phyloP scores from a whole-genome alignment of 2,113 vertebrate genomes.

The Vimba vimba region DNA sequence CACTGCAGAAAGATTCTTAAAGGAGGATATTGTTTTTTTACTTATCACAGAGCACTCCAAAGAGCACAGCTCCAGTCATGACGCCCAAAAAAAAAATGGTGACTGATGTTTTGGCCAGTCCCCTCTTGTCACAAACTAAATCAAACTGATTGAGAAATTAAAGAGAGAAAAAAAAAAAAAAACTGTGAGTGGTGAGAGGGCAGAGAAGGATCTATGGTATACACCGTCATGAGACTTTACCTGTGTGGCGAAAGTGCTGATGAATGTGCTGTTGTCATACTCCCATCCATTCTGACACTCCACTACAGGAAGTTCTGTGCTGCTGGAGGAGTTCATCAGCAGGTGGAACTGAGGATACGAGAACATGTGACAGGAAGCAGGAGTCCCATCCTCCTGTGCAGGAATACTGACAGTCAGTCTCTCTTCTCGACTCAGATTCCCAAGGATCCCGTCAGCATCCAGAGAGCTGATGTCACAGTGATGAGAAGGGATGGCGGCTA shows the following conservation, averaged over 20 bases:
- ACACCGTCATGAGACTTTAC: constrained; percentile 62
- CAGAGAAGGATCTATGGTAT: not conserved
- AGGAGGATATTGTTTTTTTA: constrained; percentile 52
- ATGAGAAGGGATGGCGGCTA: constrained; percentile 84
- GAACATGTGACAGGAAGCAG: constrained; percentile 84
- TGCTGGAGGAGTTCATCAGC: constrained; percentile 71
- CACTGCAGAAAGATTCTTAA: not conserved
- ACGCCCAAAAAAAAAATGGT: constrained; percentile 88
- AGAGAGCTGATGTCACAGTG: constrained; percentile 77
- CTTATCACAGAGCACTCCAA: constrained; percentile 87
- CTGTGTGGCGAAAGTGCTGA: constrained; percentile 86
- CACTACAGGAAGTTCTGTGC: constrained; percentile 57
- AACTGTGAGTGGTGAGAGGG: not conserved
- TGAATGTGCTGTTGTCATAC: constrained; percentile 83
- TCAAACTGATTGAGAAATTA: constrained; percentile 80
- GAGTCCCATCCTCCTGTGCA: constrained; percentile 70
- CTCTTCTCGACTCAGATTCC: constrained; percentile 78
- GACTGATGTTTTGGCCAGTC: constrained; percentile 79
- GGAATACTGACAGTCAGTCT: constrained; percentile 77
- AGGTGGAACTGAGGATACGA: constrained; percentile 74
- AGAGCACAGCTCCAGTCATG: constrained; percentile 81
- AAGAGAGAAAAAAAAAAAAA: constrained; percentile 36
- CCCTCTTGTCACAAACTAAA: constrained; percentile 85
- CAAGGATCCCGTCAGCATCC: constrained; percentile 64
- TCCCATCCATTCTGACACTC: constrained; percentile 86